Percentiles rank a stretch among this genome's conserved stretches.
Conservation (phyloP, 2,888 invertebrate species). For the Adelognathus sp. region DNA sequence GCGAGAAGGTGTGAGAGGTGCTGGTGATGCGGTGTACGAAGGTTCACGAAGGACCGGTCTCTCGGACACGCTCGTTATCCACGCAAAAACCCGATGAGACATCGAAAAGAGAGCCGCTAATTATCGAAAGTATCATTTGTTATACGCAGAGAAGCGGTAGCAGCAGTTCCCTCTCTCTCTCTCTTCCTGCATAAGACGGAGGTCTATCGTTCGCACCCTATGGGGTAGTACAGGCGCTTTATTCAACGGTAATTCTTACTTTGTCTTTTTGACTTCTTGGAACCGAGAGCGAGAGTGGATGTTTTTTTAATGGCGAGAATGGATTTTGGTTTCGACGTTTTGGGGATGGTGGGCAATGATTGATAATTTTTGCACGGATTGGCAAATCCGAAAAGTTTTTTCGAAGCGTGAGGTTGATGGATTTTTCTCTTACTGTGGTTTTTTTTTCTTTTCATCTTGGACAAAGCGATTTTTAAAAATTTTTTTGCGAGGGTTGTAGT, state of each 20-base stretch:
- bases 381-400: no score
- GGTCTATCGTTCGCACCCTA: slow-evolving; percentile 23
- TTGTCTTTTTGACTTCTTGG: background rate
- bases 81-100: slow-evolving; percentile 47
- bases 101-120: slow-evolving; percentile 73
- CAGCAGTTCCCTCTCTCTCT: no score
- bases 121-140: slow-evolving; percentile 79
- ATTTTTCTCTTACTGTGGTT: no score
- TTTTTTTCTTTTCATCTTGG: no score
- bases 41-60: slow-evolving; percentile 24
- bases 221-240: background rate
- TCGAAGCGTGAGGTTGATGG: no score
- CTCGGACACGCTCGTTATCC: slow-evolving; percentile 55
- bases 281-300: background rate
- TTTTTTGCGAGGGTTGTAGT: no score
- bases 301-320: no score
- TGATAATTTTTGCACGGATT: no score
- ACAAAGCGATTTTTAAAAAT: no score
- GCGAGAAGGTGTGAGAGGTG: slow-evolving; percentile 4
- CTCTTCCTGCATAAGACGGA: slow-evolving; percentile 7
- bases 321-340: no score
- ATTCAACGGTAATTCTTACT: slow-evolving; percentile 15
- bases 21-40: slow-evolving; percentile 17
- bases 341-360: no score
- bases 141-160: slow-evolving; percentile 64